phyloP scores from a whole-genome alignment of 2,113 vertebrate species.

The Cygnus buccinator region DNA sequence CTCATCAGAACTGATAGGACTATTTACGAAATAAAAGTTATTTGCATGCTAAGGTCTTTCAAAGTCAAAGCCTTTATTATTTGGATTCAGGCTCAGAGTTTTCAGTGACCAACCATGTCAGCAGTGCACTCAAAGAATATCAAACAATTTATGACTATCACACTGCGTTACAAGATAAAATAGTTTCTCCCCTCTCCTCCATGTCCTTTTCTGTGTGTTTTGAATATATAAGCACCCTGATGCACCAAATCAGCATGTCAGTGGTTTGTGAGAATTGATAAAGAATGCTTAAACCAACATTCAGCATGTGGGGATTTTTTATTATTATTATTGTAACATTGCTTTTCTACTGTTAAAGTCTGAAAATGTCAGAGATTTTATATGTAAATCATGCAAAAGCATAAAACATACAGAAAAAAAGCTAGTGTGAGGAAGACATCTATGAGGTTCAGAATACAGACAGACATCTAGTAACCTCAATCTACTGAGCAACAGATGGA shows the following conservation, averaged over 20 bases:
- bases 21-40: background rate
- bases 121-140: background rate
- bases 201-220: background rate
- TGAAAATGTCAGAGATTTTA: background rate
- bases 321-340: background rate
- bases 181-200: background rate
- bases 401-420: background rate
- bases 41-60: conserved; percentile 19
- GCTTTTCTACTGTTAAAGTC: background rate
- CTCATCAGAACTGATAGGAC: background rate
- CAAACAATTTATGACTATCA: background rate
- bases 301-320: background rate
- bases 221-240: background rate
- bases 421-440: background rate
- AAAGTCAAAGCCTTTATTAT: background rate
- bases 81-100: background rate
- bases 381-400: background rate
- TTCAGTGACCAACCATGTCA: background rate
- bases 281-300: background rate
- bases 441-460: background rate
- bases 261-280: background rate
- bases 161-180: background rate
- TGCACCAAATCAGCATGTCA: background rate
- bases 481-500: background rate
- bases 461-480: background rate